Evolutionary conservation across 2,113 vertebrate species (phyloP).

Genomic region (Poeciliopsis occidentalis): DNA sequence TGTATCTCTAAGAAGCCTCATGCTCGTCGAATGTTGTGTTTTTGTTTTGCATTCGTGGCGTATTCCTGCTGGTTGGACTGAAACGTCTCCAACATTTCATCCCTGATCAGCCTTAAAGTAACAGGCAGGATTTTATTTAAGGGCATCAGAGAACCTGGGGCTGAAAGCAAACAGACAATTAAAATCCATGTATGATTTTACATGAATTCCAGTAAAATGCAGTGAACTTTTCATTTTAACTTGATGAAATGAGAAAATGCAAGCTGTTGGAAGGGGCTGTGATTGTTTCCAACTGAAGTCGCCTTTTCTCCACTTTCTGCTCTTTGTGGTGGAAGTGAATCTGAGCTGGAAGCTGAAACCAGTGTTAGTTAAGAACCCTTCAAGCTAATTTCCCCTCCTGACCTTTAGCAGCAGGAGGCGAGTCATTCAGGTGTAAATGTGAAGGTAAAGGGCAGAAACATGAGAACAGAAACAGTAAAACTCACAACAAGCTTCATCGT

Average conservation of each 20-base stretch:
- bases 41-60: too few relatives aligned
- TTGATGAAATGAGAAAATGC: neutral
- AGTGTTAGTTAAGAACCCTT: neutral
- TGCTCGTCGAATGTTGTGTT: too few relatives aligned
- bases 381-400: slow-evolving; percentile 1
- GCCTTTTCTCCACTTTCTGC: slow-evolving; percentile 2
- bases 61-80: neutral
- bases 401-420: slow-evolving; percentile 43
- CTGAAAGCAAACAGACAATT: neutral
- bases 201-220: neutral
- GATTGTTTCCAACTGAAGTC: neutral
- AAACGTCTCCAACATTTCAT: neutral
- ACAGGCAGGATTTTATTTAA: neutral
- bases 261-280: neutral
- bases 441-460: slow-evolving; percentile 25
- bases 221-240: neutral
- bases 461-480: neutral
- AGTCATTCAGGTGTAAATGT: slow-evolving; percentile 40
- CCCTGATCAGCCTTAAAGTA: neutral
- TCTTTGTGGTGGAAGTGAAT: neutral
- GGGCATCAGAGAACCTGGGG: neutral
- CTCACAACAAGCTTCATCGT: neutral
- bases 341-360: neutral
- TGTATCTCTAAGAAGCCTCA: too few relatives aligned
- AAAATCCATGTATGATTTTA: neutral